Conservation (phyloP, 2,888 invertebrate genomes). For the Flabesymbios commensalis region DNA sequence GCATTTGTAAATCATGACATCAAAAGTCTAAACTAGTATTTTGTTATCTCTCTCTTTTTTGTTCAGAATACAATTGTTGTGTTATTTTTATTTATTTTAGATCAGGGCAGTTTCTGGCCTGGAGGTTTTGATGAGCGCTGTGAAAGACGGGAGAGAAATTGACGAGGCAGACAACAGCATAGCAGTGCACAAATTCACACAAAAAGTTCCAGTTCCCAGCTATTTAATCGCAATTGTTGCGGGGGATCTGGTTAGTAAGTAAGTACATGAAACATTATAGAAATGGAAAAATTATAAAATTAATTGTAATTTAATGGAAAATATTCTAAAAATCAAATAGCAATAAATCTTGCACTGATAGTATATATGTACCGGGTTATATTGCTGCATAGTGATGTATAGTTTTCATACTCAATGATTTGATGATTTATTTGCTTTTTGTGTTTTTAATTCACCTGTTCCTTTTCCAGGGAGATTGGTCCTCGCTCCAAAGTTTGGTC, state of each 20-base stretch:
- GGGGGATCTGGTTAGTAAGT: constrained; percentile 71
- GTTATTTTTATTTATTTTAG: no score
- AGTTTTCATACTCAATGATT: no score
- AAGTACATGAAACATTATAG: neutral
- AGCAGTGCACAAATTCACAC: constrained; percentile 68
- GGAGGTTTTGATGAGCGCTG: constrained; percentile 87
- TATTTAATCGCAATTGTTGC: constrained; percentile 89
- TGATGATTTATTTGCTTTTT: no score
- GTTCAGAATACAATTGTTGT: no score
- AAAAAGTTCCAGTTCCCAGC: constrained; percentile 78
- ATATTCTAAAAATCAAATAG: no score
- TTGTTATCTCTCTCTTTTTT: no score
- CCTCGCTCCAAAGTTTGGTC: constrained; percentile 87
- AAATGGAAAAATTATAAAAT: neutral
- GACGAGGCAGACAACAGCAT: constrained; percentile 47
- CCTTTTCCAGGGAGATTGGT: constrained; percentile 69
- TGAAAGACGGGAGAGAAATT: constrained; percentile 63
- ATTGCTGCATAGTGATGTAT: no score
- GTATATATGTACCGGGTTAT: no score
- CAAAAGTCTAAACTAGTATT: no score
- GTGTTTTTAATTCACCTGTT: no score
- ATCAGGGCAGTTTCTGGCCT: constrained; percentile 76
- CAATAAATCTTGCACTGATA: no score
- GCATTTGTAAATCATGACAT: no score
- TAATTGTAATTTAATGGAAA: neutral